phyloP scores from a whole-genome alignment of 2,113 vertebrate species.

The Turnix velox region DNA sequence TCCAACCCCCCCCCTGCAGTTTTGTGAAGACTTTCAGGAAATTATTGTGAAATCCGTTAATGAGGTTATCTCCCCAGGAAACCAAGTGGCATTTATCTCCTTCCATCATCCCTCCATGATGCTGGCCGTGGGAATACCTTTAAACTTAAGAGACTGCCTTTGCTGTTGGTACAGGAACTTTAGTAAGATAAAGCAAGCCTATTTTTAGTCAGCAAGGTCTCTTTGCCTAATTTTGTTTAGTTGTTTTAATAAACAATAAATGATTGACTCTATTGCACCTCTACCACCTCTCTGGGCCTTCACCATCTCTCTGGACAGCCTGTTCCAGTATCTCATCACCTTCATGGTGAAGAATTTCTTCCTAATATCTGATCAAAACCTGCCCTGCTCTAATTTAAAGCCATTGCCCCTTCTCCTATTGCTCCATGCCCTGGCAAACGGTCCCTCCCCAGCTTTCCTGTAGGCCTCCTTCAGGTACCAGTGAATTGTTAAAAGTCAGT shows the following conservation, averaged over 20 bases:
- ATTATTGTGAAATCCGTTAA: background rate
- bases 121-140: background rate
- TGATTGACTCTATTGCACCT: background rate
- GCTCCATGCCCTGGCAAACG: too few species aligned
- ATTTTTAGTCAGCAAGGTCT: background rate
- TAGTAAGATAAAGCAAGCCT: background rate
- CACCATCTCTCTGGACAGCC: too few species aligned
- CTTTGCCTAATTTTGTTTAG: background rate
- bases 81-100: background rate
- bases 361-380: too few species aligned
- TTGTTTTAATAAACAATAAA: background rate
- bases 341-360: too few species aligned
- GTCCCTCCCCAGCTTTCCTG: too few species aligned
- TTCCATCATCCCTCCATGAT: background rate
- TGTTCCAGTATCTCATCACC: too few species aligned
- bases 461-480: too few species aligned
- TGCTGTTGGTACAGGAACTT: background rate
- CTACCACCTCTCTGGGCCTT: too few species aligned
- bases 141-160: background rate
- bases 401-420: too few species aligned
- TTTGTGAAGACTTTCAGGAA: background rate
- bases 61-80: background rate
- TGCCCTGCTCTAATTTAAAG: too few species aligned
- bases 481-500: accelerated
- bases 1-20: background rate